Evolutionary conservation across 1,140 invertebrate species (phyloP).

Genomic region (Physella acuta): DNA sequence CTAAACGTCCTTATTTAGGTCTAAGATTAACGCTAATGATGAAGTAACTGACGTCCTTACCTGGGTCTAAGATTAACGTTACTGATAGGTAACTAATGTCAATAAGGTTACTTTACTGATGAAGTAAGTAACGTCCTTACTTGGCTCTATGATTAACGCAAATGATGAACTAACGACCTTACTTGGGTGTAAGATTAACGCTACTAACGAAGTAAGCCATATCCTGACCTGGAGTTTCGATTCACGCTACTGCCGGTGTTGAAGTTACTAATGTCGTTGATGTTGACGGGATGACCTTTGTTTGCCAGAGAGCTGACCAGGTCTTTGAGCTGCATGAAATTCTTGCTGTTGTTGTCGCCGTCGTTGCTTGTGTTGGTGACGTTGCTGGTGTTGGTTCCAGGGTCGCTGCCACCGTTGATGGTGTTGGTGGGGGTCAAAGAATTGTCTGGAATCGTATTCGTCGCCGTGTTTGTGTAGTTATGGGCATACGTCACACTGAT

Average conservation of each 20-base stretch:
- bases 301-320: conserved; percentile 20
- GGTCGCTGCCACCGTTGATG: neutral
- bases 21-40: too few relatives aligned
- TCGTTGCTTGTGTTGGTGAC: conserved; percentile 16
- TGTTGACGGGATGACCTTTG: conserved; percentile 25
- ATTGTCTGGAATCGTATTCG: conserved; percentile 14
- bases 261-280: conserved; percentile 22
- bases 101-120: too few relatives aligned
- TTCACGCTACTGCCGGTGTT: conserved; percentile 14
- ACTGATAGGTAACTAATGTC: too few relatives aligned
- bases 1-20: too few relatives aligned
- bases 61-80: too few relatives aligned
- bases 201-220: too few relatives aligned
- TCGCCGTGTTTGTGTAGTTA: neutral
- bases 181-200: too few relatives aligned
- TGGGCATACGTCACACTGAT: conserved; percentile 22
- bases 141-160: too few relatives aligned
- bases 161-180: too few relatives aligned
- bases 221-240: conserved; percentile 25
- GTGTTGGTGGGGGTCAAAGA: neutral
- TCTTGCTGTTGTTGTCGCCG: conserved; percentile 22
- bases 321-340: conserved; percentile 20
- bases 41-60: too few relatives aligned
- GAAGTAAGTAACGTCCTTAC: too few relatives aligned
- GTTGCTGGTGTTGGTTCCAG: neutral